These are phyloP conservation scores for Entosphenus tridentatus DNA, from an alignment of 2,113 vertebrate genomes.

Conservation along the genomic window DNA sequence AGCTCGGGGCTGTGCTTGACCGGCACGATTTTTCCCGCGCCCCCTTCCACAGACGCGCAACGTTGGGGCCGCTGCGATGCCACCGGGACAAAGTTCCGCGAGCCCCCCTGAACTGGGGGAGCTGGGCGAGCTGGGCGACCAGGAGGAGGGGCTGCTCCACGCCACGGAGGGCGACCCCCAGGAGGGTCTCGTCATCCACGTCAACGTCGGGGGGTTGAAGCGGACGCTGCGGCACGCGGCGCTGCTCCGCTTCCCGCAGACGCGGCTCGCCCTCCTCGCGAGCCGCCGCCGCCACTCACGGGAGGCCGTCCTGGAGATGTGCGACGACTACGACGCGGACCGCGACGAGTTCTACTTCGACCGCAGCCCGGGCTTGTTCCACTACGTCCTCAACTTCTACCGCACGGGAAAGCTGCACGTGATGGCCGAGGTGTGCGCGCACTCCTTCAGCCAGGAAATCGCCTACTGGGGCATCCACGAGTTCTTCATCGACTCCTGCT, in stretches of 20 bases:
- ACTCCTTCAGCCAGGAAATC: constrained; percentile 9
- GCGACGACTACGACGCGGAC: constrained; percentile 9
- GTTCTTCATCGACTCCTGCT: constrained; percentile 7
- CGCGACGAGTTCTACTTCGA: constrained; percentile 10
- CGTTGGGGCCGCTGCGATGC: no score
- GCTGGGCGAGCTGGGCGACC: no score
- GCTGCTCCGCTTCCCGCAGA: constrained; percentile 8
- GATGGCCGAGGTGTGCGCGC: constrained; percentile 9
- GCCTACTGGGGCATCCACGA: constrained; percentile 10
- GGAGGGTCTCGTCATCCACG: background rate
- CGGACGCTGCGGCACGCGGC: background rate
- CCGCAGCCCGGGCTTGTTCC: constrained; percentile 8
- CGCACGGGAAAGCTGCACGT: constrained; percentile 8
- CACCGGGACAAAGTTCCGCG: no score
- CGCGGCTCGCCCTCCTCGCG: constrained; percentile 5
- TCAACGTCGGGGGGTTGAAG: constrained; percentile 10
- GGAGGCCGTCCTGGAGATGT: constrained; percentile 8
- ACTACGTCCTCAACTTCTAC: constrained; percentile 10
- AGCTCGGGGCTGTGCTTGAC: no score
- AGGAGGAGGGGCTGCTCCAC: no score
- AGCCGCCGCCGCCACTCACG: background rate
- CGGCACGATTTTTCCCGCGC: no score
- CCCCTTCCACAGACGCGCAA: no score
- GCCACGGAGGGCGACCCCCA: no score
- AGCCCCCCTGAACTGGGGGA: no score